These are phyloP conservation scores for Morinoia aosen DNA, from an alignment of 2,888 invertebrate species.

Conservation along the genomic window DNA sequence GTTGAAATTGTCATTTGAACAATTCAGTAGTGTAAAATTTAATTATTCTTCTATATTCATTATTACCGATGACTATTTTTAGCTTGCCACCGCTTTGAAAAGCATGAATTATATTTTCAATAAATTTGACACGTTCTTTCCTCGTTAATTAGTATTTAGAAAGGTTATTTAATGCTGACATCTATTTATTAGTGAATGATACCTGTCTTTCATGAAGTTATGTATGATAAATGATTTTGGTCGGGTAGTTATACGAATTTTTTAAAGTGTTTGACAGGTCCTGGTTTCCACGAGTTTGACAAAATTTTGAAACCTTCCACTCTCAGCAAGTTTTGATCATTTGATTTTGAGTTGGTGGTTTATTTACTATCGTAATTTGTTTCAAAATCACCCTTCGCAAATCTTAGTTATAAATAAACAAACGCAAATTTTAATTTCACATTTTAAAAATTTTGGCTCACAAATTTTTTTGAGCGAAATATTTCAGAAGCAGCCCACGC, in stretches of 20 bases:
- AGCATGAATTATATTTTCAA: background rate
- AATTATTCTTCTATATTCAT: background rate
- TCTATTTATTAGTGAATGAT: background rate
- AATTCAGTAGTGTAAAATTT: background rate
- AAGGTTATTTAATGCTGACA: background rate
- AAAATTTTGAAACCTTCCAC: too few relatives aligned
- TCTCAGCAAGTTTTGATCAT: too few relatives aligned
- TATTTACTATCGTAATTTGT: too few relatives aligned
- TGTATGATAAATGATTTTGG: too few relatives aligned
- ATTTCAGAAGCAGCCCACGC: background rate
- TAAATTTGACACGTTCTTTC: background rate
- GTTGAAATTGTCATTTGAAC: too few relatives aligned
- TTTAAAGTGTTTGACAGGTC: too few relatives aligned
- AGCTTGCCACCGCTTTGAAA: background rate
- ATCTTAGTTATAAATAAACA: too few relatives aligned
- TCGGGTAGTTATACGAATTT: too few relatives aligned
- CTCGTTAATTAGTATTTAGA: background rate
- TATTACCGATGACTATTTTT: background rate
- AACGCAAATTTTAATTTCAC: too few relatives aligned
- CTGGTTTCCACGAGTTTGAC: too few relatives aligned
- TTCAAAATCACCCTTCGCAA: too few relatives aligned
- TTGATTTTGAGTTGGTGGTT: too few relatives aligned
- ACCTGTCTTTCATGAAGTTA: background rate
- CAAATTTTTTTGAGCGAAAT: background rate
- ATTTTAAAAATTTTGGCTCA: background rate